Percentiles rank a stretch among this genome's conserved stretches.
phyloP scores from a whole-genome alignment of 2,113 vertebrate species.

The Hylia prasina region DNA sequence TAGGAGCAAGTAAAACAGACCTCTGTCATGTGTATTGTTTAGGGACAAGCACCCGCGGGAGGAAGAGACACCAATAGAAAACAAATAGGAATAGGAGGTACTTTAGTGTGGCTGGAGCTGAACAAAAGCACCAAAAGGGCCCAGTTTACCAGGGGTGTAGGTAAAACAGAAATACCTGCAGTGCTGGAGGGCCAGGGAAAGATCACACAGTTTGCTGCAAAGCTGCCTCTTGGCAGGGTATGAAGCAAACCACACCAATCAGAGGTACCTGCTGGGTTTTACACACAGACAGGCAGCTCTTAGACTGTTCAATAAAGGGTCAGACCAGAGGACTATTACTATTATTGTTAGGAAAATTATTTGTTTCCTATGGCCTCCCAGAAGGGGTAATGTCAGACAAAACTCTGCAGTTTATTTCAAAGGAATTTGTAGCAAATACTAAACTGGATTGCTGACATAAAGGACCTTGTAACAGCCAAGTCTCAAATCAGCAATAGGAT shows the following conservation, averaged over 20 bases:
- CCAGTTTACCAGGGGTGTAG: not conserved
- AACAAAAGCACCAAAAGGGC: not conserved
- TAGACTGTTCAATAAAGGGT: not conserved
- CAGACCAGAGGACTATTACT: not conserved
- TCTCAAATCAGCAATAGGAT: not conserved
- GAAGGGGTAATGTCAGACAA: not conserved
- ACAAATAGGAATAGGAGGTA: not conserved
- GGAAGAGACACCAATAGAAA: not conserved
- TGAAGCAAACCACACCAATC: not conserved
- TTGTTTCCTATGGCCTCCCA: slow-evolving; percentile 29
- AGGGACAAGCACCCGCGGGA: not conserved
- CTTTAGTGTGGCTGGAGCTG: not conserved
- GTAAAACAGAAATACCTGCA: not conserved
- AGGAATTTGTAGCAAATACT: not conserved
- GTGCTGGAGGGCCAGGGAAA: not conserved
- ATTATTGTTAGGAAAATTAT: slow-evolving; percentile 16
- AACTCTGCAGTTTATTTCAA: not conserved
- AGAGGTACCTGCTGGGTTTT: not conserved
- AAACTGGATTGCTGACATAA: not conserved
- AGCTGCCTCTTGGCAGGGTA: not conserved
- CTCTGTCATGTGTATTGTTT: rapidly evolving
- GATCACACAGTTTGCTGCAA: not conserved
- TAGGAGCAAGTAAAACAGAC: not conserved
- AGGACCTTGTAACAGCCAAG: not conserved
- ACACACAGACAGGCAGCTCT: not conserved